A percentile compares a stretch with the other conserved stretches of the same genome.
phyloP scores from a whole-genome alignment of 2,797 vertebrate genomes.

The Leontocebus nigricollis region DNA sequence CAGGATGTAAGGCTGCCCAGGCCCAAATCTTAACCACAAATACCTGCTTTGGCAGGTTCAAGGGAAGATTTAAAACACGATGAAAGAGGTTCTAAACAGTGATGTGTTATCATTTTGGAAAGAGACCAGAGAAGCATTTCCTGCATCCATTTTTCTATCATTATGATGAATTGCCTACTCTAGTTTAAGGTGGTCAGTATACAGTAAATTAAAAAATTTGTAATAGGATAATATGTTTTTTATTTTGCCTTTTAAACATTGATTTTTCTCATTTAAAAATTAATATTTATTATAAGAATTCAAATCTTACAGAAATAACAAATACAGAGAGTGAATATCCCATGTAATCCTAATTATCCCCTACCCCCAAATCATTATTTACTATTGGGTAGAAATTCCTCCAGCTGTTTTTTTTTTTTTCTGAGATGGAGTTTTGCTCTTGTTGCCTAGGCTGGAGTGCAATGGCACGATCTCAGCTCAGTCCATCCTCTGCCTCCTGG shows the following conservation, averaged over 20 bases:
- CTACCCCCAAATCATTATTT: neutral
- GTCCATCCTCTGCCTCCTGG: neutral
- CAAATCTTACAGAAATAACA: neutral
- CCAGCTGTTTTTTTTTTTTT: neutral
- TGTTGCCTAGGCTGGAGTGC: neutral
- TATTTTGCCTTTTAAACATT: neutral
- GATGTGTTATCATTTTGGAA: neutral
- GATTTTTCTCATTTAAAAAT: constrained; percentile 32
- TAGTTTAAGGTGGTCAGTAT: neutral
- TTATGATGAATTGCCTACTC: neutral
- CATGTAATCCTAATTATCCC: neutral
- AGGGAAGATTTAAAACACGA: neutral
- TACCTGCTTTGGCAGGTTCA: neutral
- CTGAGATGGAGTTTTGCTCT: neutral
- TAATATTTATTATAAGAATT: constrained; percentile 16
- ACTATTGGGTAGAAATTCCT: neutral
- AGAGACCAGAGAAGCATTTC: neutral
- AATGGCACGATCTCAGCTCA: neutral
- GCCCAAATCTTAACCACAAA: constrained; percentile 19
- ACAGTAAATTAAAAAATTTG: neutral
- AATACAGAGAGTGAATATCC: neutral
- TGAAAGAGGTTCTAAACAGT: constrained; percentile 7
- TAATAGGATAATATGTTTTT: neutral
- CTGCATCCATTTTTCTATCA: neutral
- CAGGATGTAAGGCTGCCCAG: neutral